Evolutionary conservation across 2,797 vertebrate species (phyloP).

Genomic region (Bradypodion ventrale): DNA sequence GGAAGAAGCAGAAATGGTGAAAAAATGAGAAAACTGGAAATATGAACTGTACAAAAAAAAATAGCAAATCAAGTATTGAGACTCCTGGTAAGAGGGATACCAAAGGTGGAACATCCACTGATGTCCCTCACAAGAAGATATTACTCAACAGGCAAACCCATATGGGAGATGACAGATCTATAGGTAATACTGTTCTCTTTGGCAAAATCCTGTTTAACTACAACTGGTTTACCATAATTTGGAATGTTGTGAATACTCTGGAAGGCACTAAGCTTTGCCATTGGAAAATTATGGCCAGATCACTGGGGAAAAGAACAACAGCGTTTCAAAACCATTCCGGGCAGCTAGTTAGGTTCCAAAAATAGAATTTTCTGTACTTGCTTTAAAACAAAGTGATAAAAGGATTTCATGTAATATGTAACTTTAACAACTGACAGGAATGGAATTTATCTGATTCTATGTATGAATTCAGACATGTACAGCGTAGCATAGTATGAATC

Average conservation of each 20-base stretch:
- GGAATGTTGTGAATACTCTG: background rate
- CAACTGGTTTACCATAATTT: background rate
- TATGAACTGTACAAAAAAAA: background rate
- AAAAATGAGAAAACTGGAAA: background rate
- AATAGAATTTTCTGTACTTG: too few relatives aligned
- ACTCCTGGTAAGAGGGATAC: background rate
- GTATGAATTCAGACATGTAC: conserved; percentile 54
- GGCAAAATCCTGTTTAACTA: background rate
- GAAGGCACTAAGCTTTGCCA: background rate
- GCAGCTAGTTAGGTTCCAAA: too few relatives aligned
- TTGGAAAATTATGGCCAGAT: background rate
- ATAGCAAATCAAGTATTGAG: background rate
- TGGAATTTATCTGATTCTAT: conserved; percentile 36
- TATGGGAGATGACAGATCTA: background rate
- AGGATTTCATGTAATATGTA: conserved; percentile 17
- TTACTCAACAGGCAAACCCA: background rate
- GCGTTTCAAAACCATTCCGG: background rate
- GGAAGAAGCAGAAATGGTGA: background rate
- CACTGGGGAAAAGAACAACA: background rate
- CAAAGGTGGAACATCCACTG: background rate
- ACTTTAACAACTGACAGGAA: conserved; percentile 56
- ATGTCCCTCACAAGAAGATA: background rate
- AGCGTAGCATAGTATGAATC: conserved; percentile 37
- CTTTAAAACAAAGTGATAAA: rapidly evolving
- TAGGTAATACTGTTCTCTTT: background rate